phyloP scores from a whole-genome alignment of 2,113 vertebrate species.

The Cervus canadensis region DNA sequence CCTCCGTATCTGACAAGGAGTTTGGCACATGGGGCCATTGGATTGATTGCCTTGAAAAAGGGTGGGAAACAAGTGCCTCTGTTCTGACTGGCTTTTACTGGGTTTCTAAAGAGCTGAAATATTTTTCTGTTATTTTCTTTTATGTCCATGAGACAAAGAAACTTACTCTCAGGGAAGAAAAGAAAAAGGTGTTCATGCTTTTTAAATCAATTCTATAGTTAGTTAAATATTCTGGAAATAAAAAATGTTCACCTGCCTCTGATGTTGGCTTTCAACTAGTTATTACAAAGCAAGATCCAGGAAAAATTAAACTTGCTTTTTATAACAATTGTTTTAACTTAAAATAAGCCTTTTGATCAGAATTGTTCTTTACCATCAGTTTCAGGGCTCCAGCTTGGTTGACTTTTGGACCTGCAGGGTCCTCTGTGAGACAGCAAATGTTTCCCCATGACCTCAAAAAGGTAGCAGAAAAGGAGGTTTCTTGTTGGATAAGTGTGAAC shows the following conservation, averaged over 20 bases:
- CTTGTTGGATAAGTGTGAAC: neutral
- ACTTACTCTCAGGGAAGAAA: neutral
- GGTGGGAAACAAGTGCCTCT: neutral
- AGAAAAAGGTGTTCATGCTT: neutral
- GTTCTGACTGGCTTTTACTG: neutral
- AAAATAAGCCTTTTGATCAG: neutral
- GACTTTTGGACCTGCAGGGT: neutral
- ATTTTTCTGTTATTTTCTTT: neutral
- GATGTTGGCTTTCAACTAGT: neutral
- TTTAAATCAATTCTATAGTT: neutral
- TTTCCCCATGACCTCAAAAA: no score
- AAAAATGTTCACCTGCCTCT: neutral
- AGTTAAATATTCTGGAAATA: constrained; percentile 6
- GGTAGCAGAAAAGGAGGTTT: neutral
- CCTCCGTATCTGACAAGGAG: neutral
- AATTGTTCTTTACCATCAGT: neutral
- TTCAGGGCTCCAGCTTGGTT: neutral
- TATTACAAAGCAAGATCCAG: neutral
- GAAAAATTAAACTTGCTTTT: neutral
- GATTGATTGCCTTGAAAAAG: neutral
- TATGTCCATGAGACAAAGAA: neutral
- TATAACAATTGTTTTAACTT: neutral
- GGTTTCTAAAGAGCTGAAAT: neutral
- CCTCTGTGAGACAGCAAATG: neutral
- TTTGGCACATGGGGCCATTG: neutral